phyloP scores from a whole-genome alignment of 2,888 invertebrate species.

The Coecobrya sp. region DNA sequence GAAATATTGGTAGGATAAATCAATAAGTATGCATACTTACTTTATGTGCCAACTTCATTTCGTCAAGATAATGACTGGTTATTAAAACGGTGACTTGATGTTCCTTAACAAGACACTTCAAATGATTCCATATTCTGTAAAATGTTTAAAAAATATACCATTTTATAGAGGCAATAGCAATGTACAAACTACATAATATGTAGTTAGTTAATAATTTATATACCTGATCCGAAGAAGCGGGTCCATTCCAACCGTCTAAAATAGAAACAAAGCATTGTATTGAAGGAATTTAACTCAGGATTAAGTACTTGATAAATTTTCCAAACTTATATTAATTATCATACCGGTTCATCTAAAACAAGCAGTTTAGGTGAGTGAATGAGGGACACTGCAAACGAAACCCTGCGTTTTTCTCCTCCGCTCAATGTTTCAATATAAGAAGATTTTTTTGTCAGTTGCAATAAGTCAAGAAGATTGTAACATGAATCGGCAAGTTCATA shows the following conservation, averaged over 20 bases:
- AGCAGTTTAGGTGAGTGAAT: conserved; percentile 6
- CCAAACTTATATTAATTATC: background rate
- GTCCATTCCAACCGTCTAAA: conserved; percentile 41
- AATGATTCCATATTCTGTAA: background rate
- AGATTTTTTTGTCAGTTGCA: background rate
- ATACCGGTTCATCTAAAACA: conserved; percentile 29
- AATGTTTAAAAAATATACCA: background rate
- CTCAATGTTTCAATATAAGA: background rate
- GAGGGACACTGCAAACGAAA: background rate
- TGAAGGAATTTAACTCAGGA: background rate
- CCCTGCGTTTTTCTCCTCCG: conserved; percentile 1
- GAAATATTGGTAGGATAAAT: background rate
- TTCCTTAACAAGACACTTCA: background rate
- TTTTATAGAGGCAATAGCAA: background rate
- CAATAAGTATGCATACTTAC: background rate
- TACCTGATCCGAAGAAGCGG: background rate
- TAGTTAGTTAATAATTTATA: too few relatives aligned
- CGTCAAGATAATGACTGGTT: background rate
- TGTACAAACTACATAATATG: background rate
- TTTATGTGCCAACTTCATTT: background rate
- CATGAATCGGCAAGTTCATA: too few relatives aligned
- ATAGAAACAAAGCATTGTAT: background rate
- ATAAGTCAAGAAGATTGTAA: too few relatives aligned
- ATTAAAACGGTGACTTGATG: background rate
- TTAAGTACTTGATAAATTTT: background rate